Base-by-base conservation (phyloP, 2,113 vertebrate genomes). In the Aegithalos caudatus region DNA sequence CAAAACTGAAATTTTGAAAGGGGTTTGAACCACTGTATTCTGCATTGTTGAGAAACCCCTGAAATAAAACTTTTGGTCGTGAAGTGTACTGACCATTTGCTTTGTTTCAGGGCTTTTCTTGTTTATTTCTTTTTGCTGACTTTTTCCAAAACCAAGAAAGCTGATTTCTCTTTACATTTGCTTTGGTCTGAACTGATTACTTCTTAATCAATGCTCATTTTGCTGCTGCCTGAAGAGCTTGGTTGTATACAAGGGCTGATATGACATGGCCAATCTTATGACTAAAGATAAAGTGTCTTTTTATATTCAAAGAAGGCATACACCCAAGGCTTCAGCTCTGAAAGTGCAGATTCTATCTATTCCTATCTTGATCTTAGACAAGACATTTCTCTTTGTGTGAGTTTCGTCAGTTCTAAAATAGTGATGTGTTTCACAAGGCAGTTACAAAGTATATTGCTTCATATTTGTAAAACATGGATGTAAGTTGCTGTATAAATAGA, bases 381-480 rank as follows among this genome's bases (percentile, higher is more conserved):
- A 86, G 83, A 48, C 21, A 44, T 93, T 82, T 88, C 37, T 60
- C 48, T 73, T 69, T 79, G 53, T 74, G 42, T 93, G n/a, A 61
- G 62, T 90, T 90, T 92, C 74, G 5, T 90, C 83, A 73, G 12
- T 86, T 91, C 37, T 90, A 58, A 84, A 88, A 78, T 60, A 72
- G 83, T 35, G 33, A 37, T 77, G 35, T 74, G 67, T 90, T 92
- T 90, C 56, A 73, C 60, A 66, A 95, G 71, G 64, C 88, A 78
- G 45, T 87, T 95, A 92, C 79, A 83, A 86, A 94, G 86, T 86
- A 88, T 90, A 83, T 86, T 93, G 45, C 72, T 93, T 92, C 48
- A 11, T 92, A 79, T 96, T 95, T 96, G 72, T 96, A 93, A 95
- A 96, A 94, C 81, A 90, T 86, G 76, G 92, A 72, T 81, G 12